Conservation (phyloP, 2,113 vertebrate species). For the Notarius quadriscutis region DNA sequence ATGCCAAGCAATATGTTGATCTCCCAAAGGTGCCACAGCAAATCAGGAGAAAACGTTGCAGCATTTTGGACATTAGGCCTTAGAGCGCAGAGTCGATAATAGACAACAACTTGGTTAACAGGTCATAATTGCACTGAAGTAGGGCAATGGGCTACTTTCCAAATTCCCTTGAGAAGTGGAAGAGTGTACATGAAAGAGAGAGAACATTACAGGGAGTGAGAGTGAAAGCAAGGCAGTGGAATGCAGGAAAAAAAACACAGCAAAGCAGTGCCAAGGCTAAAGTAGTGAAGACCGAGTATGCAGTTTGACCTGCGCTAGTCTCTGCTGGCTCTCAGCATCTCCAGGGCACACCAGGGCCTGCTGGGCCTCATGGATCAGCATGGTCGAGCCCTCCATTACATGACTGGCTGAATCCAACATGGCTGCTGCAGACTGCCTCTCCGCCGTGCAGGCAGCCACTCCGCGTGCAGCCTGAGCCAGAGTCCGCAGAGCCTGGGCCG, state of each 20-base stretch:
- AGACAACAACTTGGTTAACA: constrained; percentile 63
- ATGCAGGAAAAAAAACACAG: neutral
- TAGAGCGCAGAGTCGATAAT: constrained; percentile 45
- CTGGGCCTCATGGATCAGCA: constrained; percentile 96
- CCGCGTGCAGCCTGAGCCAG: constrained; percentile 93
- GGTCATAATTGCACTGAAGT: constrained; percentile 53
- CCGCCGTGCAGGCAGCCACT: constrained; percentile 89
- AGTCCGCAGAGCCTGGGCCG: constrained; percentile 91
- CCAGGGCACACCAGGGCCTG: constrained; percentile 91
- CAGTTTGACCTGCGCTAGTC: constrained; percentile 88
- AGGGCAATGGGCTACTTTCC: constrained; percentile 40
- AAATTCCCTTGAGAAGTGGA: constrained; percentile 46
- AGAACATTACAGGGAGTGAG: constrained; percentile 30
- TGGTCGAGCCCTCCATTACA: constrained; percentile 96
- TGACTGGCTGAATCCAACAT: constrained; percentile 94
- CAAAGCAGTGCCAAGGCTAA: neutral
- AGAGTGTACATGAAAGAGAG: neutral
- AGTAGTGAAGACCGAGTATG: constrained; percentile 1
- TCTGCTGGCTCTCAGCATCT: constrained; percentile 95
- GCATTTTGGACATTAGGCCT: constrained; percentile 56
- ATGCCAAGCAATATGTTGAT: constrained; percentile 68
- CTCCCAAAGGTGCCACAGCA: constrained; percentile 58
- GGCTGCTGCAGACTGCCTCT: constrained; percentile 84
- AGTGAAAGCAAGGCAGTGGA: neutral
- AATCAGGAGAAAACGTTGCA: constrained; percentile 61